Conservation (phyloP, 2,797 vertebrate genomes). For the Chelonia mydas region DNA sequence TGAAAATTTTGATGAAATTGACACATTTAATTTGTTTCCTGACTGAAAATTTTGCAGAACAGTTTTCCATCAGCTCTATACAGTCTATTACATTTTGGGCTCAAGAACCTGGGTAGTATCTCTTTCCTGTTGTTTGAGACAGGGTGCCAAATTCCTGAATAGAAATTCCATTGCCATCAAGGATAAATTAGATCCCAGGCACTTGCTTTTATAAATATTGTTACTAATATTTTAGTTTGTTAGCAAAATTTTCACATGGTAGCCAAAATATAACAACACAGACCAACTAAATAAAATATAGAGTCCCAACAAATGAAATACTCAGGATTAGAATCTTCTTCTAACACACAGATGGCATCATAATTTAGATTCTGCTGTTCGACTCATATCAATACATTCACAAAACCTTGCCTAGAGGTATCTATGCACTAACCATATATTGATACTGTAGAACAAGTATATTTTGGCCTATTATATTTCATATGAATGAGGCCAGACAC, state of each 20-base stretch:
- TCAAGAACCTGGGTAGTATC: background rate
- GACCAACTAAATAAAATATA: conserved; percentile 53
- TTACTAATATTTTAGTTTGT: background rate
- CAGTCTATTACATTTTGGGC: conserved; percentile 52
- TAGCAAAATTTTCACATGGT: conserved; percentile 39
- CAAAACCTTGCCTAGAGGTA: background rate
- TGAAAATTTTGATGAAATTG: background rate
- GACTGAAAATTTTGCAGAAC: conserved; percentile 29
- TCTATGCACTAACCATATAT: background rate
- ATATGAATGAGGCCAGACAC: background rate
- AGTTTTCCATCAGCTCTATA: background rate
- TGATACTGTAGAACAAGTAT: background rate
- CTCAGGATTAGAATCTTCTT: conserved; percentile 2
- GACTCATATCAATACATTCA: conserved; percentile 13
- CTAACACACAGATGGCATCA: background rate
- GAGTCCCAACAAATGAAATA: conserved; percentile 31
- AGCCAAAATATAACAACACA: conserved; percentile 16
- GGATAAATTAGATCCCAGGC: conserved; percentile 25
- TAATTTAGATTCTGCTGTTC: background rate
- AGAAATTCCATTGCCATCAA: conserved; percentile 52
- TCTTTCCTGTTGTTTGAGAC: conserved; percentile 59
- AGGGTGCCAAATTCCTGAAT: conserved; percentile 54
- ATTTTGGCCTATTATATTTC: background rate
- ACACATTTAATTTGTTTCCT: conserved; percentile 44
- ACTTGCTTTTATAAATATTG: conserved; percentile 38